These are phyloP conservation scores for Mesembrinibis cayennensis DNA, from an alignment of 2,113 vertebrate genomes.

Conservation along the genomic window DNA sequence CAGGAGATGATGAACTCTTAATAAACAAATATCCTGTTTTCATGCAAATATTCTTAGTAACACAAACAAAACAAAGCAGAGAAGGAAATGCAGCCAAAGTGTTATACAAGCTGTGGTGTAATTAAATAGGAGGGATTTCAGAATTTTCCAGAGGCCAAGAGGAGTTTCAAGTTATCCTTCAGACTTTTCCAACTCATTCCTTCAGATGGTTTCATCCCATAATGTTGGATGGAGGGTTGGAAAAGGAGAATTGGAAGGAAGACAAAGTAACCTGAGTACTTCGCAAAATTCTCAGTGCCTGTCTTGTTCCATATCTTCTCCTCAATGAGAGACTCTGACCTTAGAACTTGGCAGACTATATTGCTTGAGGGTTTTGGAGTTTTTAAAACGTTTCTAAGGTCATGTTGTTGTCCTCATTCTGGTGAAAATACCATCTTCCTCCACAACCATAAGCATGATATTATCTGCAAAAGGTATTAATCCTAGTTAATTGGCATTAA, in stretches of 20 bases:
- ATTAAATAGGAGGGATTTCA: constrained; percentile 49
- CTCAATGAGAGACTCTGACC: not conserved
- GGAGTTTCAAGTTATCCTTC: constrained; percentile 38
- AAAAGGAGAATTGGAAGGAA: constrained; percentile 34
- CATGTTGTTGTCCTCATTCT: not conserved
- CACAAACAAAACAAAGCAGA: constrained; percentile 53
- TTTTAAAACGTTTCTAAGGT: not conserved
- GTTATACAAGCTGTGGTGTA: constrained; percentile 55
- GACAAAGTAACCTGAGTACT: constrained; percentile 40
- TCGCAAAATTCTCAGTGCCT: not conserved
- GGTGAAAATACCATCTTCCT: not conserved
- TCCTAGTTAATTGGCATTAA: not conserved
- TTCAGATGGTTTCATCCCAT: constrained; percentile 25
- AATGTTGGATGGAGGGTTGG: constrained; percentile 19
- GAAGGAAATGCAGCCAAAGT: constrained; percentile 55
- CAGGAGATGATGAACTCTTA: constrained; percentile 62
- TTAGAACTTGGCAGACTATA: not conserved
- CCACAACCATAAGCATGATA: not conserved
- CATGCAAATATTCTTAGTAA: constrained; percentile 69
- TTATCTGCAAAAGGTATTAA: not conserved
- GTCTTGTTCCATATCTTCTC: not conserved
- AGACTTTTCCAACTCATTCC: constrained; percentile 32
- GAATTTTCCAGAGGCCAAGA: constrained; percentile 42
- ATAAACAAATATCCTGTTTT: constrained; percentile 67
- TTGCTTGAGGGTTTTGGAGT: not conserved